Evolutionary conservation across 2,113 vertebrate species (phyloP).

Genomic region (Silurus glanis): DNA sequence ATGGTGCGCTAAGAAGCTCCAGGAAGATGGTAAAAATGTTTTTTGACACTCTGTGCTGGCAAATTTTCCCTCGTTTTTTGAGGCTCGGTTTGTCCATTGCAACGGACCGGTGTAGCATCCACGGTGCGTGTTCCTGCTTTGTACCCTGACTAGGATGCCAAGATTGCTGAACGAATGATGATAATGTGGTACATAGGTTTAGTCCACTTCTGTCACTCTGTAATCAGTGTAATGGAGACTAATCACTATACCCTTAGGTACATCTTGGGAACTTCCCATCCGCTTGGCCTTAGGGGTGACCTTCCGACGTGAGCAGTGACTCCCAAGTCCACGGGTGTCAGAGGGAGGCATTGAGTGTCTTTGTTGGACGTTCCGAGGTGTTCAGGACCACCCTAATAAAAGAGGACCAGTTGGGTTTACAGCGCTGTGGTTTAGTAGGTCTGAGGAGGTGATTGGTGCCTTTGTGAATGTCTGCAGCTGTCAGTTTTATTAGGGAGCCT

Average conservation of each 20-base stretch:
- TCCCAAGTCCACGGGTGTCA: constrained; percentile 43
- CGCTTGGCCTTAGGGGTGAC: not conserved
- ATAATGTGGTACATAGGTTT: not conserved
- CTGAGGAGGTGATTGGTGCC: constrained; percentile 71
- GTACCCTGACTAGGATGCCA: not conserved
- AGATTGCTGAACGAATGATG: not conserved
- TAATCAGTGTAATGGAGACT: not conserved
- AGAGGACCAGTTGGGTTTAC: constrained; percentile 66
- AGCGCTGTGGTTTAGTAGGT: constrained; percentile 74
- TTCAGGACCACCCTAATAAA: constrained; percentile 57
- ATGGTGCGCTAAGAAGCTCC: not conserved
- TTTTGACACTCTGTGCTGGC: not conserved
- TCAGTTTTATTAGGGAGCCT: constrained; percentile 79
- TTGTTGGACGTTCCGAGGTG: constrained; percentile 29
- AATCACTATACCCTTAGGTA: not conserved
- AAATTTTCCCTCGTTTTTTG: not conserved
- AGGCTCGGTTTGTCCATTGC: not conserved
- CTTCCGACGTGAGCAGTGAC: constrained; percentile 20
- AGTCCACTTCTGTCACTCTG: not conserved
- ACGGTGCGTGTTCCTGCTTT: not conserved
- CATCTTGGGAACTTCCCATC: not conserved
- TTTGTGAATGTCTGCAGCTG: constrained; percentile 76
- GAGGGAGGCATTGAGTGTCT: constrained; percentile 34
- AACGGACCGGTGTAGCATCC: too few species aligned
- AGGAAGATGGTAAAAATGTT: not conserved